These are phyloP conservation scores for Barnardius zonarius DNA, from an alignment of 2,113 vertebrate genomes.

Conservation along the genomic window DNA sequence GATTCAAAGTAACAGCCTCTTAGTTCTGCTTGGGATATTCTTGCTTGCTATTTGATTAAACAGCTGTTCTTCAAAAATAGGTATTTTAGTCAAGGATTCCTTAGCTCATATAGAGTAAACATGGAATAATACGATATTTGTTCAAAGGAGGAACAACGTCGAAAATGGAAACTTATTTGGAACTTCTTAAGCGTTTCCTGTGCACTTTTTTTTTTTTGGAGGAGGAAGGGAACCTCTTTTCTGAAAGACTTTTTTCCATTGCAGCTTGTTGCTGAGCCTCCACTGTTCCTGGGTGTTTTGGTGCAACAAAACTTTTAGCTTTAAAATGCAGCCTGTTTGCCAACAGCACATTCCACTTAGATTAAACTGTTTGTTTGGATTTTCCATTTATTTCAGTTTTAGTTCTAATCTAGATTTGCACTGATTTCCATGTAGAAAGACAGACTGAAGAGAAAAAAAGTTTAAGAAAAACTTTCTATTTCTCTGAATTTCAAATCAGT, in stretches of 20 bases:
- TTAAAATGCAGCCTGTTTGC: constrained; percentile 38
- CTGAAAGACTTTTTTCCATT: not conserved
- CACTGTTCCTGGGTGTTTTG: not conserved
- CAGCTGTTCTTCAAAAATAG: not conserved
- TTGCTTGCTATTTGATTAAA: not conserved
- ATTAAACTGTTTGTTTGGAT: constrained; percentile 6
- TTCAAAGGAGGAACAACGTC: not conserved
- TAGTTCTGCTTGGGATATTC: not conserved
- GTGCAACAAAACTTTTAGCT: constrained; percentile 8
- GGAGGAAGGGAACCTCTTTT: not conserved
- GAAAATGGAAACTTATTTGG: not conserved
- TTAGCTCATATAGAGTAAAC: not conserved
- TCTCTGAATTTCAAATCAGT: not conserved
- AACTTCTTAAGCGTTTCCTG: not conserved
- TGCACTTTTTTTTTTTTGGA: not conserved
- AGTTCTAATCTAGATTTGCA: not conserved
- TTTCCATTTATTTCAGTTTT: constrained; percentile 23
- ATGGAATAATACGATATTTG: not conserved
- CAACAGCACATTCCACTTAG: constrained; percentile 15
- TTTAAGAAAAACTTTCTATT: not conserved
- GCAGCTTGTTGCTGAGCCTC: not conserved
- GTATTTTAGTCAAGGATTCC: not conserved
- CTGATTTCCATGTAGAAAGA: not conserved
- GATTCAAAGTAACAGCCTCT: not conserved
- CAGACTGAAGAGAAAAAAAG: not conserved